phyloP scores from a whole-genome alignment of 2,797 vertebrate species.

The Oceanodroma leucorhoa region DNA sequence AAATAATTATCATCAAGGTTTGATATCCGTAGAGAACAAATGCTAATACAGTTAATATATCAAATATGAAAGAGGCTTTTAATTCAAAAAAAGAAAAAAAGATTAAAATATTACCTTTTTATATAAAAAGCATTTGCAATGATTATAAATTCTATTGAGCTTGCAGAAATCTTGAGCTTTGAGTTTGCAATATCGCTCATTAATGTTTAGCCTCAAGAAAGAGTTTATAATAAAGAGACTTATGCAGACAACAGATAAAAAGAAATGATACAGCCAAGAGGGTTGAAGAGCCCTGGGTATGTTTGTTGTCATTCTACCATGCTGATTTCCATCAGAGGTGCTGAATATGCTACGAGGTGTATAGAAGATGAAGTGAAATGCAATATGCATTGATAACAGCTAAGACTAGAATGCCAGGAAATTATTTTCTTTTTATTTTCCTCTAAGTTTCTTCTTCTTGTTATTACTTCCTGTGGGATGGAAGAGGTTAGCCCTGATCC shows the following conservation, averaged over 20 bases:
- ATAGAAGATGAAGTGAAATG: conserved; percentile 34
- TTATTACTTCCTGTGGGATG: conserved; percentile 33
- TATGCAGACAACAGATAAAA: conserved; percentile 53
- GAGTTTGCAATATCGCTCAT: conserved; percentile 51
- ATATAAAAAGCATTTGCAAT: conserved; percentile 28
- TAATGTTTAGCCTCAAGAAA: conserved; percentile 62
- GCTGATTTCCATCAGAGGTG: conserved; percentile 52
- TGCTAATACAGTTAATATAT: conserved; percentile 50
- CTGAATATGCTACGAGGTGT: conserved; percentile 24
- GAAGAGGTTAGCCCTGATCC: conserved; percentile 16
- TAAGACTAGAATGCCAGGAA: conserved; percentile 29
- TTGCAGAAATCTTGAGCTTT: conserved; percentile 54
- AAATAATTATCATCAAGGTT: conserved; percentile 57
- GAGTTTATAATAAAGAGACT: conserved; percentile 51
- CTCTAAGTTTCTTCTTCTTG: conserved; percentile 18
- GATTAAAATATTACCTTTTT: conserved; percentile 42
- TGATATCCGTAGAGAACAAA: conserved; percentile 49
- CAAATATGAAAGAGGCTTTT: conserved; percentile 38
- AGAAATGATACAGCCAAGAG: conserved; percentile 53
- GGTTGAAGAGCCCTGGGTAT: conserved; percentile 39
- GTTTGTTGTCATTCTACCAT: conserved; percentile 32
- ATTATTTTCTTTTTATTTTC: conserved; percentile 48
- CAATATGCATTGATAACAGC: conserved; percentile 35
- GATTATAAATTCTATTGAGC: conserved; percentile 55
- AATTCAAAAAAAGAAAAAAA: conserved; percentile 19